A percentile compares a stretch with the other conserved stretches of the same genome.
These are phyloP conservation scores for Andrena flavipes DNA, from an alignment of 2,888 invertebrate genomes.

Conservation along the genomic window DNA sequence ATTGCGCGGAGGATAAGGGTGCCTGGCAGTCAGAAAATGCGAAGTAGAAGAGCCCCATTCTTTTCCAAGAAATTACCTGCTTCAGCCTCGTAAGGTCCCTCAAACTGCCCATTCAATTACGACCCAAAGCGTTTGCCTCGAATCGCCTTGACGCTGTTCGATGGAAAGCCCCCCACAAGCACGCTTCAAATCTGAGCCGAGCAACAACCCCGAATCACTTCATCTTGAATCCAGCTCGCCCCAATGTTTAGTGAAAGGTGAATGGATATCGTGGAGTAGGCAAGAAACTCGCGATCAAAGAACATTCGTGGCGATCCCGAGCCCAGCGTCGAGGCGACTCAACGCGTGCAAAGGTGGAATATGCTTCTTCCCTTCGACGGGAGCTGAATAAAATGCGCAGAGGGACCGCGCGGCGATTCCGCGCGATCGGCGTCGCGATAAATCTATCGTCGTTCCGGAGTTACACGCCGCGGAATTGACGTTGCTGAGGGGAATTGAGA, in stretches of 20 bases:
- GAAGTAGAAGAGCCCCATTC: background rate
- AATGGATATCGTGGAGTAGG: background rate
- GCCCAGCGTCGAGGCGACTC: no score
- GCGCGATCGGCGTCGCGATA: constrained; percentile 57
- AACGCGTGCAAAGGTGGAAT: background rate
- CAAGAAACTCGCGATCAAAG: background rate
- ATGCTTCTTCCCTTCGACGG: background rate
- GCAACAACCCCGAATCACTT: background rate
- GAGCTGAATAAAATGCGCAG: constrained; percentile 12
- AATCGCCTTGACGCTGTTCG: constrained; percentile 10
- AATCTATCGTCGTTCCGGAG: constrained; percentile 65
- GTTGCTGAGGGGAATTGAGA: constrained; percentile 60
- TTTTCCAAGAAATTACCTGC: constrained; percentile 4
- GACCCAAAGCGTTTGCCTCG: background rate
- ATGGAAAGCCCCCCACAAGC: background rate
- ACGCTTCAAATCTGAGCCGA: background rate
- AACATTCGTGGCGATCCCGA: no score
- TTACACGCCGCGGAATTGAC: constrained; percentile 62
- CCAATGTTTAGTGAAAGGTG: background rate
- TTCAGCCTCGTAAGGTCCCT: background rate
- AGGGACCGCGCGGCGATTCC: constrained; percentile 6
- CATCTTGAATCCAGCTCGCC: background rate
- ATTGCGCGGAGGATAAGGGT: background rate
- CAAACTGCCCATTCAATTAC: background rate
- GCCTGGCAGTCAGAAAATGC: background rate